Conservation (phyloP, 2,888 invertebrate species). For the Adineta ricciae region DNA sequence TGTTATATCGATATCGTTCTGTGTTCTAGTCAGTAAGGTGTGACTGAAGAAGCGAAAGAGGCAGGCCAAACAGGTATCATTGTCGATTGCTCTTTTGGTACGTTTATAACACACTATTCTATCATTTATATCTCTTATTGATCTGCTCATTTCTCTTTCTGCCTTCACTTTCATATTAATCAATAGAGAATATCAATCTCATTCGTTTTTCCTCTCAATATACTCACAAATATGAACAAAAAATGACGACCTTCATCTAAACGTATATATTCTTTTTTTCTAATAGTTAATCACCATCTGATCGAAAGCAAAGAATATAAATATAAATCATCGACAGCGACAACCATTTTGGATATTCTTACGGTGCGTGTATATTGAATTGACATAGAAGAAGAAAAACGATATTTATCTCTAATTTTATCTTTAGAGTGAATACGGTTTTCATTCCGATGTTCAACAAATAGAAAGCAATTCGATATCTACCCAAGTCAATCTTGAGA, state of each 20-base stretch:
- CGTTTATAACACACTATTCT: background rate
- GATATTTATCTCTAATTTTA: background rate
- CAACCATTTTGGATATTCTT: background rate
- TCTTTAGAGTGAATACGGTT: background rate
- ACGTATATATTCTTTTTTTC: background rate
- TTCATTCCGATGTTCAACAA: background rate
- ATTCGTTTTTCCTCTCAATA: background rate
- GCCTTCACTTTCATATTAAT: constrained; percentile 2
- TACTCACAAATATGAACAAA: constrained; percentile 11
- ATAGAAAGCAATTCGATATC: background rate
- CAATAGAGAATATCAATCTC: constrained; percentile 8
- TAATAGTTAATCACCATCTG: constrained; percentile 7
- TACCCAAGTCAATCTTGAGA: background rate
- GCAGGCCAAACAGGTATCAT: constrained; percentile 6
- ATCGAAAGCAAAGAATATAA: background rate
- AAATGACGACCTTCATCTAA: background rate
- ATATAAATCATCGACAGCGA: background rate
- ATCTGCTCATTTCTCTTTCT: background rate
- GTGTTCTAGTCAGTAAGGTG: constrained; percentile 13
- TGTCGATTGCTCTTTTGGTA: background rate
- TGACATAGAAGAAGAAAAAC: background rate
- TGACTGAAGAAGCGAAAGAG: background rate
- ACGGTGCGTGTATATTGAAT: background rate
- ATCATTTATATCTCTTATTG: constrained; percentile 15
- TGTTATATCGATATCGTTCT: constrained; percentile 9